Base-by-base conservation (phyloP, 2,888 invertebrate species). In the Myopa testacea region DNA sequence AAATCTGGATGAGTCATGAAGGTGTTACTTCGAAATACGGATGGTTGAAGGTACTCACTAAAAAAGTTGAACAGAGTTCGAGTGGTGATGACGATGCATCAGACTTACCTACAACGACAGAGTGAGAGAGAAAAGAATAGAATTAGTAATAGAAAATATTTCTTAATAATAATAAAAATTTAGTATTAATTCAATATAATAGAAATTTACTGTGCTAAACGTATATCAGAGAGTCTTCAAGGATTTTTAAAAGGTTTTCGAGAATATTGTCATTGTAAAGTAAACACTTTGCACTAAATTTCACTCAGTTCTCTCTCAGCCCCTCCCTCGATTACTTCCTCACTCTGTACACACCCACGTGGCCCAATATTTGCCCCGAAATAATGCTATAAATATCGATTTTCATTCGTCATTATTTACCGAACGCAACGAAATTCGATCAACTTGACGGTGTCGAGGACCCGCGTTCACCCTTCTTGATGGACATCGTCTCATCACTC, bases 351-450 rank as follows among this genome's bases (percentile, higher is more conserved):
- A 40, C 14, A 37, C n/a, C 52, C 55, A 70, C 26, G 34, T 55
- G 34, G 26, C 52, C 14, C 8, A 55, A 26, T 52, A 34, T 70
- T 70, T 70, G 12, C 55, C 26, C 34, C 70, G 26, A 70, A 73
- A 73, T 85, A 87, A 87, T 87, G 84, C 86, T 87, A 87, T 87
- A 86, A 87, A 87, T 87, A 87, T 87, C 87, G 87, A 87, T 87
- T 87, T 87, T 87, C 86, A 85, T 84, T 85, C 86, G 85, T 86
- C 86, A 86, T 84, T 72, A 67, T 75, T 74, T 63, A 67, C 72
- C 67, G 12, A 38, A 60, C 26, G 60, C 34, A 52, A 37, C 45
- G 62, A 62, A 73, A 73, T 62, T 73, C 60, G 73, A 73, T 73
- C 45, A 62, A 72, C 72, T 38, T 26, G 26, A 26, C 26, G 26